Evolutionary conservation across 2,797 vertebrate species (phyloP), one percentile per base, ranked within the genome.

Genomic region (Labroides dimidiatus): DNA sequence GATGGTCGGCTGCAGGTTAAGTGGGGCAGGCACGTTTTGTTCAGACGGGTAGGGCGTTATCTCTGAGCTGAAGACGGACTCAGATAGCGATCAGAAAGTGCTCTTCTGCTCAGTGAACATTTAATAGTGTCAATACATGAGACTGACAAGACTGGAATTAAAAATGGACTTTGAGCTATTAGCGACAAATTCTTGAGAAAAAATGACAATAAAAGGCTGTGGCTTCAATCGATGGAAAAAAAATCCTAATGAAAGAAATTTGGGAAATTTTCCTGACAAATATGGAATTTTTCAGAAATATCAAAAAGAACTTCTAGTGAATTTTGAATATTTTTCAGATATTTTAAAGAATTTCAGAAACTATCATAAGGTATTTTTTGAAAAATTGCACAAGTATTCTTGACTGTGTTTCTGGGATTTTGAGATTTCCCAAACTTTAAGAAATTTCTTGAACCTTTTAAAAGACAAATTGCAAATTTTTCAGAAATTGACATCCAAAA

Each of bases 151-250:
- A 62, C 14, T 11, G 23, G 20, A 53, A 17, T 42, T 33, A 16
- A 30, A 53, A 42, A 17, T 24, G 70, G 75, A 89, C 87, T 86
- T 84, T 84, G 78, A 9, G 54, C 56, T 5, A 37, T 78, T 3
- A 23, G 33, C 8, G 30, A 33, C 30, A 33, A 7, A 4, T 4
- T 42, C 14, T 56, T 42, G 53, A 23, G 41, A 63, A 61, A 77
- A n/a, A 0, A 52, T 20, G 24, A 16, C 16, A 10, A 70, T 58
- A 30, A 60, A 65, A 42, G 3, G n/a, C 4, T 19, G 24, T 12
- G 17, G 2, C 3, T 23, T 47, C 1, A 53, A 24, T 30, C 4
- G 30, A 36, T 51, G 44, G 54, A 69, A 64, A 67, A 37, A 17
- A 3, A 36, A 2, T 58, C 11, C 36, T 33, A 4, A 33, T 33